A percentile compares a stretch with the other conserved stretches of the same genome.
Evolutionary conservation across 2,888 invertebrate species (phyloP).

Genomic region (Papilio gigon): DNA sequence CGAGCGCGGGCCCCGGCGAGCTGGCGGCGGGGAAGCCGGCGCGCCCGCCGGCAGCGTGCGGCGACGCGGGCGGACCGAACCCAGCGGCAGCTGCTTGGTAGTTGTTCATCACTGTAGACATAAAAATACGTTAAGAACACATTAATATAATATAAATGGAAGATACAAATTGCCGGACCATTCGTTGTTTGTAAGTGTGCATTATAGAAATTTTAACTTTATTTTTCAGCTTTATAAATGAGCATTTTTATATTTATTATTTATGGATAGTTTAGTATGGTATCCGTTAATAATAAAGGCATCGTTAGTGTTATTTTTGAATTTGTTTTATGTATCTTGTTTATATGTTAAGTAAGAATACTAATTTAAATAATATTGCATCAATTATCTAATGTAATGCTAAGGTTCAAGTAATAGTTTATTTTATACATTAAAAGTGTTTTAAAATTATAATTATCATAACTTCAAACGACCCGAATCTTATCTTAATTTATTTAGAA

Average conservation of each 20-base stretch:
- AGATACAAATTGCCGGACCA: neutral
- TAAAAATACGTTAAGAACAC: slow-evolving; percentile 35
- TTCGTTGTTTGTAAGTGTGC: neutral
- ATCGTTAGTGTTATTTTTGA: too few species aligned
- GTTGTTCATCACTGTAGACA: slow-evolving; percentile 95
- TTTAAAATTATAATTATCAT: neutral
- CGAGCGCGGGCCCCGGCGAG: slow-evolving; percentile 95
- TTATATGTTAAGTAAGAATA: too few species aligned
- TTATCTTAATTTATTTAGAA: neutral
- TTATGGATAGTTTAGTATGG: too few species aligned
- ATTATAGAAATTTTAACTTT: too few species aligned
- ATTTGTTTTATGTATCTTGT: too few species aligned
- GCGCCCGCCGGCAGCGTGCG: slow-evolving; percentile 87
- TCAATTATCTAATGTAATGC: too few species aligned
- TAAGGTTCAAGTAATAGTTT: neutral
- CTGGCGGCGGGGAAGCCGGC: slow-evolving; percentile 95
- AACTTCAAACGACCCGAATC: neutral
- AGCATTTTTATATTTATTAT: too few species aligned
- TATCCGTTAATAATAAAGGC: too few species aligned
- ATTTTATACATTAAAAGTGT: neutral
- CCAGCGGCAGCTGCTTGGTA: slow-evolving; percentile 93
- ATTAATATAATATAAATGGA: neutral
- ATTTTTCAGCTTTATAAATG: too few species aligned
- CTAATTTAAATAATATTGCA: too few species aligned
- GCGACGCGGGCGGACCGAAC: slow-evolving; percentile 91